Conservation (phyloP, 1,140 invertebrate species). For the Antheraea mylitta region DNA sequence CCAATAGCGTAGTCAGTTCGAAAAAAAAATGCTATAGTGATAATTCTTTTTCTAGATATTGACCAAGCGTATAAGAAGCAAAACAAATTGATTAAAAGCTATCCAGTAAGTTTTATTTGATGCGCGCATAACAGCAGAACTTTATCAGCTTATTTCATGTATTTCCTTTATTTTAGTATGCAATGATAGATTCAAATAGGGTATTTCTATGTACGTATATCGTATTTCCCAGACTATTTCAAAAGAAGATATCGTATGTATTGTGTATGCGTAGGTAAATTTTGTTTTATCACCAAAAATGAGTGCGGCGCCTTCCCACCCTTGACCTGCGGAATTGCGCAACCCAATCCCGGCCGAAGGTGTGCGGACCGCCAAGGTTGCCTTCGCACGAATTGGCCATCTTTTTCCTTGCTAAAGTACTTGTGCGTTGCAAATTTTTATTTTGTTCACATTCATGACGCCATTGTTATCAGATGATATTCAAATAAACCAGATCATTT, state of each 20-base stretch:
- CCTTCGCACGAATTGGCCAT: conserved; percentile 37
- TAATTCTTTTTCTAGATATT: too few species aligned
- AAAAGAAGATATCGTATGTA: conserved; percentile 30
- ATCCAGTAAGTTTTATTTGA: too few species aligned
- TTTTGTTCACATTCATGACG: conserved; percentile 17
- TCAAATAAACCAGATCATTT: neutral
- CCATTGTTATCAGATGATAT: neutral
- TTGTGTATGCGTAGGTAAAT: conserved; percentile 46
- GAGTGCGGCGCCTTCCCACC: conserved; percentile 56
- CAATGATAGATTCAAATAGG: neutral
- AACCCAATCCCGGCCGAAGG: conserved; percentile 46
- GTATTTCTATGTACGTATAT: neutral
- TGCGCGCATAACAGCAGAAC: too few species aligned
- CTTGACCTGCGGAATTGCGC: conserved; percentile 61
- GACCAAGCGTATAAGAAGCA: too few species aligned
- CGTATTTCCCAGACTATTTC: conserved; percentile 19
- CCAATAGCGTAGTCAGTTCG: too few species aligned
- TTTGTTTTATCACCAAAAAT: conserved; percentile 53
- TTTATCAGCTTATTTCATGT: too few species aligned
- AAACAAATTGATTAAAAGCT: too few species aligned
- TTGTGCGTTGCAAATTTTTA: conserved; percentile 17
- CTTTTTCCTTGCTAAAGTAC: conserved; percentile 57
- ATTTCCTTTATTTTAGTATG: neutral
- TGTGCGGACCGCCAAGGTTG: conserved; percentile 50
- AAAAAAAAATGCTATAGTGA: too few species aligned